Conservation (phyloP, 2,797 vertebrate genomes). For the Falco rusticolus region DNA sequence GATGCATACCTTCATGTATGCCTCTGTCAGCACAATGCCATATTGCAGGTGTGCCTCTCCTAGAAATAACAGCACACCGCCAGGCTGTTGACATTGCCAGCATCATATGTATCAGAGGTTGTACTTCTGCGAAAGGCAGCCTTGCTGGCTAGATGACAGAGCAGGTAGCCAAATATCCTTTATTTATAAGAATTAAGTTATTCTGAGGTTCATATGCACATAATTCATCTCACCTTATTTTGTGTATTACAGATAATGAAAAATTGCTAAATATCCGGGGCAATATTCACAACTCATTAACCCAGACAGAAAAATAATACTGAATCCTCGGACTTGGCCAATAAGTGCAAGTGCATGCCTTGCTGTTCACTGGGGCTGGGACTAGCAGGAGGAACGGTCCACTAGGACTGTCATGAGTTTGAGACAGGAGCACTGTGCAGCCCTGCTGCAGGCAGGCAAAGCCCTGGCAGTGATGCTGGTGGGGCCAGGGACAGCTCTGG, state of each 20-base stretch:
- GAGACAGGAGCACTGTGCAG: neutral
- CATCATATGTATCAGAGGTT: accelerated
- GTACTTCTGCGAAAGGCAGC: neutral
- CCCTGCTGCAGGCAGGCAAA: accelerated
- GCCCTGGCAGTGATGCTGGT: accelerated
- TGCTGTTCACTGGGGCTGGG: neutral
- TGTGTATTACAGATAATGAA: neutral
- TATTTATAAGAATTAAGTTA: neutral
- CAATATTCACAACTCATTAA: neutral
- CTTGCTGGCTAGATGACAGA: neutral
- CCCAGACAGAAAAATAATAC: neutral
- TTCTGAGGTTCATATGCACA: neutral
- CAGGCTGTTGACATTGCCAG: neutral
- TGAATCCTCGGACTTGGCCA: neutral
- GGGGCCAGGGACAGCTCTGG: neutral
- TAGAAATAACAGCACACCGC: neutral
- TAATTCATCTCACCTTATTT: neutral
- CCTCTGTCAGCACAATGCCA: neutral
- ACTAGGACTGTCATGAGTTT: accelerated
- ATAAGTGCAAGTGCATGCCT: neutral
- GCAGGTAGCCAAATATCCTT: neutral
- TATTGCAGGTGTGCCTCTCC: neutral
- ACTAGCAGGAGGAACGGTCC: no score
- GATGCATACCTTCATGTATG: neutral
- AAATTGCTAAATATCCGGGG: neutral